Evolutionary conservation across 2,888 invertebrate species (phyloP).

Genomic region (Drosophila melanocephala): DNA sequence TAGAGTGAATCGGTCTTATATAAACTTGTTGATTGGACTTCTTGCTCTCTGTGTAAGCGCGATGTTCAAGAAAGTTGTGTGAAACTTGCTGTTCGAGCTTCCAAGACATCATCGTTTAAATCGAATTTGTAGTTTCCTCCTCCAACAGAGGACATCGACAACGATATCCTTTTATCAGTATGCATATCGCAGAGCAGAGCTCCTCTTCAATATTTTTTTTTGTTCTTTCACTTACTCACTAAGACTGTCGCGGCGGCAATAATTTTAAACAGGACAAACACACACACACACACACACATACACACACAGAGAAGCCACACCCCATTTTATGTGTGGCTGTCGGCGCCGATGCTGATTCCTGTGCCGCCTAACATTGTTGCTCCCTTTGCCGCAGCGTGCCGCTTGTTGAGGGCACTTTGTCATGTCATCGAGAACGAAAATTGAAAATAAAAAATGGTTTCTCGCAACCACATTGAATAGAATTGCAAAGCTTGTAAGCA

Average conservation of each 20-base stretch:
- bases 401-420: slow-evolving; percentile 73
- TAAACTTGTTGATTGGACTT: neutral
- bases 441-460: slow-evolving; percentile 76
- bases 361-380: slow-evolving; percentile 37
- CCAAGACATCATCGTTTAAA: slow-evolving; percentile 12
- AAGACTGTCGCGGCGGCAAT: slow-evolving; percentile 46
- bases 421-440: slow-evolving; percentile 74
- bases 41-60: neutral
- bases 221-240: slow-evolving; percentile 42
- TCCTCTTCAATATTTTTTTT: slow-evolving; percentile 3
- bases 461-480: slow-evolving; percentile 48
- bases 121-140: slow-evolving; percentile 25
- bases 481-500: slow-evolving; percentile 67
- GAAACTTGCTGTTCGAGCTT: neutral
- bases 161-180: slow-evolving; percentile 40
- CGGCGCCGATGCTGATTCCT: neutral
- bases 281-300: neutral
- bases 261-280: slow-evolving; percentile 51
- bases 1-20: neutral
- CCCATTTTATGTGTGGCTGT: slow-evolving; percentile 22
- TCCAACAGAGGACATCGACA: neutral
- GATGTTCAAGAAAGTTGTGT: neutral
- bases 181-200: slow-evolving; percentile 23
- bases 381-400: slow-evolving; percentile 33
- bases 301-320: slow-evolving; percentile 32